Base-by-base conservation (phyloP, 2,797 vertebrate genomes). In the Alcedo quadribrachys region DNA sequence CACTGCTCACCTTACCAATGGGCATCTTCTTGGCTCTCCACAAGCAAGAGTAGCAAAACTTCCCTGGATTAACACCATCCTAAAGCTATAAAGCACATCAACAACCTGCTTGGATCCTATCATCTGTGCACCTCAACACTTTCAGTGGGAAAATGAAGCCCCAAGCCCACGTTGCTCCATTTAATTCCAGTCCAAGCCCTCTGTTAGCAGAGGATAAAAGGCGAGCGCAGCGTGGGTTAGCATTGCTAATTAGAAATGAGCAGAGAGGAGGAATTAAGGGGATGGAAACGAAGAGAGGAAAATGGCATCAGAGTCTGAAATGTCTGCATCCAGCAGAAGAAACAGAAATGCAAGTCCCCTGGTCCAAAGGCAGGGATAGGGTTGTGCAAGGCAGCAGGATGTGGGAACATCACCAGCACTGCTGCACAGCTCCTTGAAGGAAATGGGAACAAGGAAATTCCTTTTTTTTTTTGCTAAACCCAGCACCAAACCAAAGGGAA, bases 21-120 rank as follows among this genome's bases (percentile, higher is more conserved):
- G 92, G 85, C 13, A 93, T 80, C 24, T 94, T 96, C 66, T 85
- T 93, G 53, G 87, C 81, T 21, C 21, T 80, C 96, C 96, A 75
- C 22, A 15, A 21, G 70, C 16, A 53, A 53, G 65, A 25, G 35
- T 1, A 71, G 43, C 16, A 48, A 62, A 75, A 42, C 54, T 67
- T 32, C 54, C 43, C 20, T 7, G 70, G 42, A 5, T 71, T 57
- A 45, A 35, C 15, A 50, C 37, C 40, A 28, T 18, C 43, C n/a
- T 37, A 35, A 76, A 58, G 53, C 30, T 62, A n/a, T 33, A 67
- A 71, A 71, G 12, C 20, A 28, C 27, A 42, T 27, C 45, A 68
- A 18, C 8, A 77, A 54, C 54, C 70, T 68, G 33, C 55, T 76
- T 51, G 63, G 46, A 35, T 78, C 42, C 30, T 33, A 2, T 8